Percentiles rank a stretch among this genome's conserved stretches.
These are phyloP conservation scores for Agriotes lineatus DNA, from an alignment of 2,888 invertebrate species.

Conservation along the genomic window DNA sequence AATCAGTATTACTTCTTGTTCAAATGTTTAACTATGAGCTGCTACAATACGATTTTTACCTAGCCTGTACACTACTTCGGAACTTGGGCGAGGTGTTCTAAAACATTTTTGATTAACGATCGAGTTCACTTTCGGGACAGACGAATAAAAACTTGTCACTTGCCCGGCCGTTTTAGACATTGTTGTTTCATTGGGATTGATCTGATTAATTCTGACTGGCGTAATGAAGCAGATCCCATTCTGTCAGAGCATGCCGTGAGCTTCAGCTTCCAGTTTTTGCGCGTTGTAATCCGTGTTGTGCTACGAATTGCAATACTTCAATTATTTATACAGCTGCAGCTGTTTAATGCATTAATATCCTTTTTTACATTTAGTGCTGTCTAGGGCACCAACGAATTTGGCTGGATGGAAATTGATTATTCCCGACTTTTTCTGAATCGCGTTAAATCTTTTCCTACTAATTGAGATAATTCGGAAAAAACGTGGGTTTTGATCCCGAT, in stretches of 20 bases:
- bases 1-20: no score
- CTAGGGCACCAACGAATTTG: no score
- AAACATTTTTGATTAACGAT: conserved; percentile 15
- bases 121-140: conserved; percentile 5
- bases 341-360: no score
- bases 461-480: no score
- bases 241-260: background rate
- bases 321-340: background rate
- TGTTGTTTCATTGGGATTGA: conserved; percentile 8
- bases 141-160: conserved; percentile 18
- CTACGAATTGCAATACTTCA: background rate
- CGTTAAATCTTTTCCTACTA: no score
- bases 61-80: conserved; percentile 9
- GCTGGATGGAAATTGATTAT: no score
- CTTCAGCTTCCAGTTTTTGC: conserved; percentile 5
- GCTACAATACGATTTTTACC: conserved; percentile 26
- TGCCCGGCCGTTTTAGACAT: conserved; percentile 12
- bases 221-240: conserved; percentile 11
- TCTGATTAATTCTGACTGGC: conserved; percentile 14
- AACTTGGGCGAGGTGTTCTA: conserved; percentile 7
- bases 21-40: no score
- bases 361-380: no score
- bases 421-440: no score
- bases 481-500: no score
- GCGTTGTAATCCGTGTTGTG: conserved; percentile 10